These are phyloP conservation scores for Solenopsis fugax DNA, from an alignment of 1,140 invertebrate species.

Conservation along the genomic window DNA sequence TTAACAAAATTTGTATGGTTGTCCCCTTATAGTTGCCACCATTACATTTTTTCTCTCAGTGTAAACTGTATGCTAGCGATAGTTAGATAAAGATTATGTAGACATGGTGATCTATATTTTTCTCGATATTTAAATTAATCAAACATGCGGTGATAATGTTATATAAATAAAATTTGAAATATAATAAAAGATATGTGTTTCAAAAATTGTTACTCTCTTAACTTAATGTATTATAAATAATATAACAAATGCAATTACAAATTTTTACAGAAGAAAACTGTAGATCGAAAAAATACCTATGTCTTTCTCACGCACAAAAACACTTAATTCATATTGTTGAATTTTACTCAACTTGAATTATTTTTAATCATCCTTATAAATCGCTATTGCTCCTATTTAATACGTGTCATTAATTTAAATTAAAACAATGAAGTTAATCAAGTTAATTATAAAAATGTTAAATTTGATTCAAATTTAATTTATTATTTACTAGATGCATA, in stretches of 20 bases:
- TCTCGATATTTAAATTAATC: neutral
- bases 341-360: too few relatives aligned
- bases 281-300: neutral
- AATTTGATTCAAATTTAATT: too few relatives aligned
- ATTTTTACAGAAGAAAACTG: neutral
- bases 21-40: too few relatives aligned
- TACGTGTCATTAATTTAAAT: too few relatives aligned
- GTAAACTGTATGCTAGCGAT: neutral
- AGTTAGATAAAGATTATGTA: conserved; percentile 13
- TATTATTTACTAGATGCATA: too few relatives aligned
- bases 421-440: too few relatives aligned
- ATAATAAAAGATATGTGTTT: neutral
- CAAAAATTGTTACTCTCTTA: neutral
- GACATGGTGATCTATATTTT: neutral
- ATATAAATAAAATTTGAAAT: neutral
- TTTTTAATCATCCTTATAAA: too few relatives aligned
- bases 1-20: too few relatives aligned
- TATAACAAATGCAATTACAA: neutral
- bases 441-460: too few relatives aligned
- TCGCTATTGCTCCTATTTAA: too few relatives aligned
- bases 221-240: neutral
- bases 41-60: too few relatives aligned
- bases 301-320: neutral
- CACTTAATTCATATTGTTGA: too few relatives aligned
- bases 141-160: neutral